Percentiles rank a stretch among this genome's conserved stretches.
phyloP scores from a whole-genome alignment of 2,888 invertebrate species.

The Alloplasta piceator region DNA sequence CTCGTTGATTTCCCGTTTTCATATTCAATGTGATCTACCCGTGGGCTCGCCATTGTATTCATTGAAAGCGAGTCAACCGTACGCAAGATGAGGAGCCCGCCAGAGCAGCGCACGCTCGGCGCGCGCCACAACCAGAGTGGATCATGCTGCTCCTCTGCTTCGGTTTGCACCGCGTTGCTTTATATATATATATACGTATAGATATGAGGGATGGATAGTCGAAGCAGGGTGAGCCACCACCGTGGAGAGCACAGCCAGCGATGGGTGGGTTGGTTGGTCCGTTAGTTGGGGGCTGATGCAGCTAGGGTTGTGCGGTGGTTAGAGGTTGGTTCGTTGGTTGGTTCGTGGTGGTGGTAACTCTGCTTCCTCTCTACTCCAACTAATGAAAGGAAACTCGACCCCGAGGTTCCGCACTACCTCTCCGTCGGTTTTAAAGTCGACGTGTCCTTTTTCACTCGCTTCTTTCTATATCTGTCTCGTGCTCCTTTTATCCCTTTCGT shows the following conservation, averaged over 20 bases:
- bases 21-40: conserved; percentile 83
- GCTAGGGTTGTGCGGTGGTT: conserved; percentile 69
- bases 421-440: conserved; percentile 79
- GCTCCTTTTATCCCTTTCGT: conserved; percentile 49
- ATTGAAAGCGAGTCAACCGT: conserved; percentile 83
- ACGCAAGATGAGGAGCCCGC: conserved; percentile 80
- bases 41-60: conserved; percentile 80
- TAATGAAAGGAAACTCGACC: conserved; percentile 83
- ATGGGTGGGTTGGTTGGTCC: conserved; percentile 74
- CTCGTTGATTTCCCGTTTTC: conserved; percentile 83
- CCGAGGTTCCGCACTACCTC: conserved; percentile 75
- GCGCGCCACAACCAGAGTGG: conserved; percentile 78
- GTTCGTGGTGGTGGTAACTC: conserved; percentile 75
- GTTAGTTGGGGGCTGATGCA: conserved; percentile 66
- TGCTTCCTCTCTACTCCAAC: conserved; percentile 79
- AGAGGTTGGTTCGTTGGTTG: conserved; percentile 77
- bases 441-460: conserved; percentile 76
- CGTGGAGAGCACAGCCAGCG: conserved; percentile 64
- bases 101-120: conserved; percentile 52
- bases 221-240: conserved; percentile 61
- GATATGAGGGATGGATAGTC: conserved; percentile 60
- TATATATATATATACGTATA: conserved; percentile 52
- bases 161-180: conserved; percentile 57
- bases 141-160: conserved; percentile 75
- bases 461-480: conserved; percentile 49